A percentile compares a stretch with the other conserved stretches of the same genome.
phyloP scores from a whole-genome alignment of 2,888 invertebrate species.

The Scotopteryx bipunctaria region DNA sequence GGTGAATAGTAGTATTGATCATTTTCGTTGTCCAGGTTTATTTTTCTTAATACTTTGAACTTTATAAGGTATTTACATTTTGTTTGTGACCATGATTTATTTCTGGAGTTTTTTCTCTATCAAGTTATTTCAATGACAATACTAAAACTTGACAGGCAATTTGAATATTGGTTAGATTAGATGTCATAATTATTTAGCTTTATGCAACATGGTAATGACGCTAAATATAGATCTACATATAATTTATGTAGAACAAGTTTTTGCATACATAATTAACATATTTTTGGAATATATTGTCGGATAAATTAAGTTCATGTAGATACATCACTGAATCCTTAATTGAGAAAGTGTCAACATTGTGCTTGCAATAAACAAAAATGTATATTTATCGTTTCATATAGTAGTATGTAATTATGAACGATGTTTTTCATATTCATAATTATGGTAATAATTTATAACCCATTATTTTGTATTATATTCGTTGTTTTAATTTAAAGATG shows the following conservation, averaged over 20 bases:
- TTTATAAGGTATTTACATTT: conserved; percentile 3
- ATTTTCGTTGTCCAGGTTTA: not conserved
- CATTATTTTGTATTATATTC: conserved; percentile 65
- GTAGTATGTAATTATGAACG: no score
- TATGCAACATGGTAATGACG: no score
- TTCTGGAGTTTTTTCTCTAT: conserved; percentile 4
- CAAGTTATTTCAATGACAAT: not conserved
- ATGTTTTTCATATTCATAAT: conserved; percentile 2
- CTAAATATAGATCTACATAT: not conserved
- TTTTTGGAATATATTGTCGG: not conserved
- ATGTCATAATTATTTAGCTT: no score
- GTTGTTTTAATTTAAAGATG: conserved; percentile 82
- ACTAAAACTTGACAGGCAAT: conserved; percentile 4
- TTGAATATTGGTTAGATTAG: not conserved
- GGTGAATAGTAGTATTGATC: not conserved
- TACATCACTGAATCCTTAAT: not conserved
- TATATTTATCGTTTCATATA: no score
- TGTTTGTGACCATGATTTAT: conserved; percentile 10
- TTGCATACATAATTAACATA: not conserved
- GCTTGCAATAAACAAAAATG: no score
- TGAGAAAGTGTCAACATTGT: conserved; percentile 1
- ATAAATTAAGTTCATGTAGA: not conserved
- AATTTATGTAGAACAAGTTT: not conserved
- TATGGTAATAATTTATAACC: conserved; percentile 25
- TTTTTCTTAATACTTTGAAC: not conserved